A percentile compares a stretch with the other conserved stretches of the same genome.
phyloP scores from a whole-genome alignment of 2,797 vertebrate species.

The Melanitta fusca region DNA sequence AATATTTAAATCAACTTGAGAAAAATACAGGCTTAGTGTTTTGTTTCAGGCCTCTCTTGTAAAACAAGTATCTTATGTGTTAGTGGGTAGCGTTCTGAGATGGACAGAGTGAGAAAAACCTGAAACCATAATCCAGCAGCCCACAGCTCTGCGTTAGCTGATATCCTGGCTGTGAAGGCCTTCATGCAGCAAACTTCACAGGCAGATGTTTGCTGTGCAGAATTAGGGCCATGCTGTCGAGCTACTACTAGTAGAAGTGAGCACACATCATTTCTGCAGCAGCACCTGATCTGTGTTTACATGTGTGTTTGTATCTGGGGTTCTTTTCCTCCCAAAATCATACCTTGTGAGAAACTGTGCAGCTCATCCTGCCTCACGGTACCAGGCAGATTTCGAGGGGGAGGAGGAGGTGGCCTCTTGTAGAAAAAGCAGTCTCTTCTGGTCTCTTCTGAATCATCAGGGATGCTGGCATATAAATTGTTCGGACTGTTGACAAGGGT shows the following conservation, averaged over 20 bases:
- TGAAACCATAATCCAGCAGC: not conserved
- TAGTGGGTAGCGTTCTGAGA: not conserved
- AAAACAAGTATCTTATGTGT: not conserved
- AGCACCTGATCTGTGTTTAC: not conserved
- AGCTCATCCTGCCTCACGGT: slow-evolving; percentile 9
- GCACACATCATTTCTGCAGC: not conserved
- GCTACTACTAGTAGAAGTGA: not conserved
- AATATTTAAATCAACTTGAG: not conserved
- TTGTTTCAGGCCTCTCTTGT: not conserved
- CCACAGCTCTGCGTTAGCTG: not conserved
- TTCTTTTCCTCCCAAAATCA: not conserved
- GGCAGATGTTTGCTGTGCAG: not conserved
- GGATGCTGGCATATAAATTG: slow-evolving; percentile 58
- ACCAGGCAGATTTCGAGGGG: slow-evolving; percentile 33
- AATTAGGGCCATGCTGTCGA: not conserved
- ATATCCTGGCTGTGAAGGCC: not conserved
- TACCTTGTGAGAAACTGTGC: slow-evolving; percentile 67
- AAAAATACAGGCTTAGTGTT: not conserved
- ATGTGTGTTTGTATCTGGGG: not conserved
- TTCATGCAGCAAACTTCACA: not conserved
- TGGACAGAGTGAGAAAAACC: not conserved
- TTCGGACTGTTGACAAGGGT: not conserved
- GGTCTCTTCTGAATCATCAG: not conserved
- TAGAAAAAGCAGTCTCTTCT: not conserved
- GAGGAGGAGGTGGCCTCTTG: slow-evolving; percentile 62